Conservation (phyloP, 1,140 invertebrate species). For the Brachystomella parvula region DNA sequence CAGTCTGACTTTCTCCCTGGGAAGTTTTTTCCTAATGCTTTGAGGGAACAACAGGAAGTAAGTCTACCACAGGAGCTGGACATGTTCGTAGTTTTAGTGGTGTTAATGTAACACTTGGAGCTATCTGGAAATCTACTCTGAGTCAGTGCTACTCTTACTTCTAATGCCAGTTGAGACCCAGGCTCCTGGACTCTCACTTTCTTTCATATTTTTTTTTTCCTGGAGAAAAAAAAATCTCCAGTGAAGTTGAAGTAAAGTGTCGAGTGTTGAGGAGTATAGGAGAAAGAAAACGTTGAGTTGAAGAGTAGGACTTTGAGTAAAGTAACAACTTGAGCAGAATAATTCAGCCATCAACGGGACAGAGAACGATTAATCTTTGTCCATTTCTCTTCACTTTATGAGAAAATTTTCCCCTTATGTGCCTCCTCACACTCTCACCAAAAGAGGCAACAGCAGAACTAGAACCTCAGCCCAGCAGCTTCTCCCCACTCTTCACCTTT, state of each 20-base stretch:
- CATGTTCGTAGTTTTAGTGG: constrained; percentile 8
- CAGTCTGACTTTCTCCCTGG: background rate
- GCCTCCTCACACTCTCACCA: too few species aligned
- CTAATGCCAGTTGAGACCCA: background rate
- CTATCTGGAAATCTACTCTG: background rate
- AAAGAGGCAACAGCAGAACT: background rate
- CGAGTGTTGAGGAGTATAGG: constrained; percentile 11
- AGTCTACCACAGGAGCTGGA: background rate
- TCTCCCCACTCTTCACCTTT: background rate
- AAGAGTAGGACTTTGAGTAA: constrained; percentile 25
- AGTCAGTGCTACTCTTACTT: background rate
- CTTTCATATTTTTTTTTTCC: background rate
- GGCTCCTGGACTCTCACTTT: background rate
- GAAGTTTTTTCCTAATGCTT: background rate
- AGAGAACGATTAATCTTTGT: constrained; percentile 39
- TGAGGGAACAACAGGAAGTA: background rate
- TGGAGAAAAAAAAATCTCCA: constrained; percentile 2
- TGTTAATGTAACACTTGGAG: constrained; percentile 9
- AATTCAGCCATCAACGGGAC: constrained; percentile 39
- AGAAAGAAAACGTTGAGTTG: constrained; percentile 18
- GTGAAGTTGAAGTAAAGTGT: background rate
- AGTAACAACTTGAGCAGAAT: constrained; percentile 40
- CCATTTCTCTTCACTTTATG: constrained; percentile 39
- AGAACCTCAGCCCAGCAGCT: background rate
- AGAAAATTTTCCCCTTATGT: constrained; percentile 39